Evolutionary conservation across 2,797 vertebrate species (phyloP).

Genomic region (Coregonus ussuriensis): DNA sequence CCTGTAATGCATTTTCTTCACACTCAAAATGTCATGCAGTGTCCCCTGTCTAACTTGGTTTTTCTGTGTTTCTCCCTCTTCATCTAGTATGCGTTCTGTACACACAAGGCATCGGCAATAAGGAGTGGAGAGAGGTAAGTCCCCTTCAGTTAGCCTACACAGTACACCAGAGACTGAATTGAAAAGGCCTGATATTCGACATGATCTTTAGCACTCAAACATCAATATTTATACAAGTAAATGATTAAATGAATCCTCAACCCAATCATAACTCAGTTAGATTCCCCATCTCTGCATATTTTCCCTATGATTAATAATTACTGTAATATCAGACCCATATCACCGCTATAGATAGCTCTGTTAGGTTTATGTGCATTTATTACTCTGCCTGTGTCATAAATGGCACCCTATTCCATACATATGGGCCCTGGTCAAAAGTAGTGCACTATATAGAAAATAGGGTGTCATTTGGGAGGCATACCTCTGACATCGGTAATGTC

Average conservation of each 20-base stretch:
- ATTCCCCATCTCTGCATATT: constrained; percentile 48
- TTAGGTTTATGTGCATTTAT: background rate
- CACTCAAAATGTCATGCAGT: background rate
- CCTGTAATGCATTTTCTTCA: background rate
- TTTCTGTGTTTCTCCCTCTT: constrained; percentile 47
- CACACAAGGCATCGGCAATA: constrained; percentile 94
- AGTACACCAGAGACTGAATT: background rate
- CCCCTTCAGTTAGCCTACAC: too few relatives aligned
- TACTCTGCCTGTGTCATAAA: background rate
- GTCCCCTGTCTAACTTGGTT: background rate
- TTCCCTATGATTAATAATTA: constrained; percentile 54
- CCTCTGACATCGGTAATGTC: background rate
- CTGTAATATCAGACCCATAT: constrained; percentile 56
- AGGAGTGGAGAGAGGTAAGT: constrained; percentile 98
- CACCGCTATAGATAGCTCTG: background rate
- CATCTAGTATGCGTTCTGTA: constrained; percentile 96
- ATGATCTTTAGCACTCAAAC: constrained; percentile 12
- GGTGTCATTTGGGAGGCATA: too few relatives aligned
- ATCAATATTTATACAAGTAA: constrained; percentile 68
- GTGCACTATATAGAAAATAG: too few relatives aligned
- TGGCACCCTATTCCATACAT: too few relatives aligned
- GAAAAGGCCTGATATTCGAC: background rate
- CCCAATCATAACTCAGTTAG: constrained; percentile 56
- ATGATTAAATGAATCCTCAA: constrained; percentile 40
- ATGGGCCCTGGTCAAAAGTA: too few relatives aligned